phyloP scores from a whole-genome alignment of 2,797 vertebrate genomes.

The Myiothlypis chrysogaster region DNA sequence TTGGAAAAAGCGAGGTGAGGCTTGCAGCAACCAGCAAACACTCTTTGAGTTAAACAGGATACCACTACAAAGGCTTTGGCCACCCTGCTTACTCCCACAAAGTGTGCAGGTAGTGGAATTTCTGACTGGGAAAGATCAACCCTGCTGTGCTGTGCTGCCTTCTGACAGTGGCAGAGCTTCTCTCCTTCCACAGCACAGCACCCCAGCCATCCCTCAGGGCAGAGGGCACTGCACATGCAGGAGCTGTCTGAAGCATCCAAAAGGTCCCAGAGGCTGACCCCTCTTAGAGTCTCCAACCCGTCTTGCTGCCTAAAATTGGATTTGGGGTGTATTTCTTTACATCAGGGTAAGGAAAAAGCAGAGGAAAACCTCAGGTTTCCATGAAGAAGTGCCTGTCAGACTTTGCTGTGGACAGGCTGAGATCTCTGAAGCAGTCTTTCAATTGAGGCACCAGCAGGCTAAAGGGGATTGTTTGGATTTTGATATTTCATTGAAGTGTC shows the following conservation, averaged over 20 bases:
- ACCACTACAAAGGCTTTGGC: background rate
- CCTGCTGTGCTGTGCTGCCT: background rate
- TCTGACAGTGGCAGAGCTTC: background rate
- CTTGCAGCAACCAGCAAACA: background rate
- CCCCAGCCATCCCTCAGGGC: no score
- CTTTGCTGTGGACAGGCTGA: background rate
- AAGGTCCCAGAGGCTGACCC: background rate
- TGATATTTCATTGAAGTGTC: background rate
- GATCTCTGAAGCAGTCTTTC: background rate
- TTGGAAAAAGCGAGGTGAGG: fast-evolving
- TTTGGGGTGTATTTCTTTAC: background rate
- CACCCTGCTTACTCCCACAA: background rate
- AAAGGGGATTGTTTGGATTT: background rate
- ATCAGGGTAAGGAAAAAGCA: background rate
- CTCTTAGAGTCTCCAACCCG: background rate
- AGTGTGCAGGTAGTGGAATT: background rate
- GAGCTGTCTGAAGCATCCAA: background rate
- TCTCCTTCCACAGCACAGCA: fast-evolving
- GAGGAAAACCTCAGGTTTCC: background rate
- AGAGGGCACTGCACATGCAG: background rate
- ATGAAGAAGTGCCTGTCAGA: background rate
- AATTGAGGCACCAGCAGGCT: fast-evolving
- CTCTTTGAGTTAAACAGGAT: background rate
- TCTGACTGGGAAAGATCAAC: background rate
- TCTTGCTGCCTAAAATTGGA: background rate